phyloP scores from a whole-genome alignment of 2,888 invertebrate species.

The Zaprionus lineosus region DNA sequence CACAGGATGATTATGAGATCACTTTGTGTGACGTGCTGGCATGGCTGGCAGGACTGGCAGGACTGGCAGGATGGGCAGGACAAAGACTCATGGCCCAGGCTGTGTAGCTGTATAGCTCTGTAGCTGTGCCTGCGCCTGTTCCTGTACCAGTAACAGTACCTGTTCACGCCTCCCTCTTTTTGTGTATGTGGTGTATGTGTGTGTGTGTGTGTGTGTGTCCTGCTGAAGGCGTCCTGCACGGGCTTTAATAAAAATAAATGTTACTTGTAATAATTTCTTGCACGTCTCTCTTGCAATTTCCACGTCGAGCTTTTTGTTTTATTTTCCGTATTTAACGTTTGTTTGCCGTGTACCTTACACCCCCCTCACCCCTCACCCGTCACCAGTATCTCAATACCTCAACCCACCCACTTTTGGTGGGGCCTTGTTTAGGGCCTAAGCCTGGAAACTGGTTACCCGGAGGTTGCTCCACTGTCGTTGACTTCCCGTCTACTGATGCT shows the following conservation, averaged over 20 bases:
- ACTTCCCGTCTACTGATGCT: slow-evolving; percentile 53
- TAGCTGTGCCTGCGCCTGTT: slow-evolving; percentile 20
- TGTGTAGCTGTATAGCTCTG: too few species aligned
- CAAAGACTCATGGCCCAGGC: slow-evolving; percentile 40
- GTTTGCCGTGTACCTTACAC: slow-evolving; percentile 18
- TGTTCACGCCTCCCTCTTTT: too few species aligned
- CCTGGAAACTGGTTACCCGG: background rate
- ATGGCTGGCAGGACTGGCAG: too few species aligned
- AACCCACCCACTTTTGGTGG: too few species aligned
- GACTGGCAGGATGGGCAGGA: slow-evolving; percentile 18
- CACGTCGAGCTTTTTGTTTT: slow-evolving; percentile 34
- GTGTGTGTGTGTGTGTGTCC: slow-evolving; percentile 20
- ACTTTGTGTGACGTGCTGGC: slow-evolving; percentile 74
- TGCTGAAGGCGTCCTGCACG: slow-evolving; percentile 40
- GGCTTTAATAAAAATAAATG: slow-evolving; percentile 77
- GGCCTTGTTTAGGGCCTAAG: background rate
- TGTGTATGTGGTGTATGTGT: background rate
- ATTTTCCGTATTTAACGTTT: slow-evolving; percentile 57
- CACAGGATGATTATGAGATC: slow-evolving; percentile 80
- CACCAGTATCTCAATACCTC: too few species aligned
- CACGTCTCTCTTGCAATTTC: slow-evolving; percentile 69
- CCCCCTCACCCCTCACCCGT: background rate
- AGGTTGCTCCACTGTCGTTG: slow-evolving; percentile 24
- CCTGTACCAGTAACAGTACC: background rate
- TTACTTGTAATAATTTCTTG: slow-evolving; percentile 73